A percentile compares a stretch with the other conserved stretches of the same genome.
phyloP scores from a whole-genome alignment of 2,888 invertebrate genomes.

The Perdita meconis region DNA sequence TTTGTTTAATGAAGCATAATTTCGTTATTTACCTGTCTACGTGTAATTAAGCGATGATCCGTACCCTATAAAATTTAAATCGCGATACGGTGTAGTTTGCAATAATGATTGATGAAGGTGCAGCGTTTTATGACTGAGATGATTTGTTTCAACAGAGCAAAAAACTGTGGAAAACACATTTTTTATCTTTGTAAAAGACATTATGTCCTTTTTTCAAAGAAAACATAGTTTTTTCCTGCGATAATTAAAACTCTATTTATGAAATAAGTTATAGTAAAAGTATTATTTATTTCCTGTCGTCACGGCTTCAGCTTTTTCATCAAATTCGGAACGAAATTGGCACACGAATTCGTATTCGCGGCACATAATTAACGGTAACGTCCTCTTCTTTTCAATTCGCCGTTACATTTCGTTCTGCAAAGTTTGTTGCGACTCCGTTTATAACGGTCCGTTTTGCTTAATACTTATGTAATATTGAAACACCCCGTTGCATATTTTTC shows the following conservation, averaged over 20 bases:
- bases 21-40: no score
- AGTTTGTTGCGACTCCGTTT: background rate
- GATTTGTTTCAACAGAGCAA: background rate
- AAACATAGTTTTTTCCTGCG: no score
- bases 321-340: no score
- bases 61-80: no score
- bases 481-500: background rate
- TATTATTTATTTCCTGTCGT: no score
- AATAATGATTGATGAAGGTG: no score
- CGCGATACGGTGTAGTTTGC: no score
- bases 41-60: no score
- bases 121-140: background rate
- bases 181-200: background rate
- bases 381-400: conserved; percentile 17
- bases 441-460: background rate
- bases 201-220: background rate
- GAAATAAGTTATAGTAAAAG: no score
- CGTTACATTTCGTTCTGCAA: conserved; percentile 15
- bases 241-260: no score
- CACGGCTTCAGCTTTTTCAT: no score
- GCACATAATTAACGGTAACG: conserved; percentile 36
- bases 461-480: conserved; percentile 1
- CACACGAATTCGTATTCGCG: conserved; percentile 24
- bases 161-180: background rate
- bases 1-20: no score